phyloP scores from a whole-genome alignment of 2,888 invertebrate species.

The Sabatieria punctata region DNA sequence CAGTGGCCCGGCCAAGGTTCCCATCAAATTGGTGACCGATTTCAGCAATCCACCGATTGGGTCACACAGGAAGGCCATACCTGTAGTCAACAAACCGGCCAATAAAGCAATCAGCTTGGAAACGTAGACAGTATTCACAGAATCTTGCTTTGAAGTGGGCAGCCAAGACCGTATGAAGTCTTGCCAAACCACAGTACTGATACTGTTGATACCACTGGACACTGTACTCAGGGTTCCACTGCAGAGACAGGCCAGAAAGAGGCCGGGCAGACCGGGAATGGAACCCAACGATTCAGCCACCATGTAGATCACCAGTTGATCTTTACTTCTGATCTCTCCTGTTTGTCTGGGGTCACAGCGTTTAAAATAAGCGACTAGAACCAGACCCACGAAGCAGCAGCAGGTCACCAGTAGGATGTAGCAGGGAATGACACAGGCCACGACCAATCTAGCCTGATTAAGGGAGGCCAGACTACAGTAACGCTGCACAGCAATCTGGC shows the following conservation, averaged over 20 bases:
- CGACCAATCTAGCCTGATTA: neutral
- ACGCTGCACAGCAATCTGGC: constrained; percentile 1
- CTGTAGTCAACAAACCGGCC: neutral
- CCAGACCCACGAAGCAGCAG: constrained; percentile 8
- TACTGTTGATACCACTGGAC: constrained; percentile 1
- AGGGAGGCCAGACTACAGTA: constrained; percentile 1
- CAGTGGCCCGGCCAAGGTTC: neutral
- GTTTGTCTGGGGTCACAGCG: constrained; percentile 7
- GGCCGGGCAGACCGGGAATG: constrained; percentile 5
- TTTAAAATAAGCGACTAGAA: constrained; percentile 8
- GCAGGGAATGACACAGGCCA: neutral
- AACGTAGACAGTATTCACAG: neutral
- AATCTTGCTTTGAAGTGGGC: too few relatives aligned
- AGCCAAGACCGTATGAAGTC: neutral
- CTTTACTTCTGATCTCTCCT: neutral
- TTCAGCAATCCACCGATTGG: neutral
- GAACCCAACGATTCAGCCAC: constrained; percentile 1
- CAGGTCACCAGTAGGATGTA: constrained; percentile 4
- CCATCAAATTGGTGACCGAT: neutral
- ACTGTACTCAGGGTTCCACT: constrained; percentile 6
- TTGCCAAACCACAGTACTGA: constrained; percentile 8
- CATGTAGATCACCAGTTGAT: constrained; percentile 6
- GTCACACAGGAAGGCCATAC: neutral
- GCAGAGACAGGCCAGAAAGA: constrained; percentile 8
- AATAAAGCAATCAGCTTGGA: neutral